Conservation (phyloP, 2,113 vertebrate species). For the Solenodon paradoxus region DNA sequence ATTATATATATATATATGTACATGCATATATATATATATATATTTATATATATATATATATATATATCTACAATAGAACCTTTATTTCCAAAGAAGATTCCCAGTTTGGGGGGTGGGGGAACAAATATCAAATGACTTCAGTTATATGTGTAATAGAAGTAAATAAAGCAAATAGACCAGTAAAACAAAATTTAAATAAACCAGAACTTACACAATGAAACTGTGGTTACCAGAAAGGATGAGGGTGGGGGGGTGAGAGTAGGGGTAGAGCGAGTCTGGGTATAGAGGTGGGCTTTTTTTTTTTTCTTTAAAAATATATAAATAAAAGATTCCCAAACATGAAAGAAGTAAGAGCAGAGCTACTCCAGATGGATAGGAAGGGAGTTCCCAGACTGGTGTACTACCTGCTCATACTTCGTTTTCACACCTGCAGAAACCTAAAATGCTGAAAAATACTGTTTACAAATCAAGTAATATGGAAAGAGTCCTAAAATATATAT, state of each 20-base stretch:
- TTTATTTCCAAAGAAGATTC: background rate
- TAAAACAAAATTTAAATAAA: too few species aligned
- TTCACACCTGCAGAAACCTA: background rate
- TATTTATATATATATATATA: background rate
- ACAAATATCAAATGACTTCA: too few species aligned
- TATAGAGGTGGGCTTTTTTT: too few species aligned
- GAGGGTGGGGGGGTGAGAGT: too few species aligned
- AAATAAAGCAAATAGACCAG: too few species aligned
- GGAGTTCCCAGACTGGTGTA: background rate
- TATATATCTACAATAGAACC: background rate
- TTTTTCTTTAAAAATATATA: too few species aligned
- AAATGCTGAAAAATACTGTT: background rate
- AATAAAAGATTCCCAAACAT: too few species aligned
- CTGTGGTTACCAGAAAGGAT: too few species aligned
- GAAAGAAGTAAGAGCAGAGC: background rate
- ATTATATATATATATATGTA: background rate
- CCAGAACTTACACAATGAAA: too few species aligned
- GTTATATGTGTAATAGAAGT: too few species aligned
- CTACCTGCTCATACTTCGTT: background rate
- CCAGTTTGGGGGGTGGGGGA: too few species aligned
- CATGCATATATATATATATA: background rate
- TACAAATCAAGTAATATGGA: background rate
- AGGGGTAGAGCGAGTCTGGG: too few species aligned
- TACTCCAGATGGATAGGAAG: background rate
- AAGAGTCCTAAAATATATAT: background rate